phyloP scores from a whole-genome alignment of 2,113 vertebrate species.

The Microcebus ravelobensis region DNA sequence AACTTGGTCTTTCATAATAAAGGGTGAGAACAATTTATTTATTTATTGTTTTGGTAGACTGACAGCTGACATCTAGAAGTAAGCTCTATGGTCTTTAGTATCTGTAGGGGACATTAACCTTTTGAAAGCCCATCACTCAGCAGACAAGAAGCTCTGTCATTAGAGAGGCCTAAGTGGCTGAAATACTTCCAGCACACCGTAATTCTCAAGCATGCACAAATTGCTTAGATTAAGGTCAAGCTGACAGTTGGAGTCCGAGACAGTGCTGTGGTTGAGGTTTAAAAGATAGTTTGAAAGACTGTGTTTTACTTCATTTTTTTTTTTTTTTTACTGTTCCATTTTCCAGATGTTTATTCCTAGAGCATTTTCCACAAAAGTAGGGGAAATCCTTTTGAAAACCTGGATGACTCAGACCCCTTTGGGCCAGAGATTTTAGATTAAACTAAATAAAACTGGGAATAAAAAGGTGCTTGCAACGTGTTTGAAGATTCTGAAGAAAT shows the following conservation, averaged over 20 bases:
- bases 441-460: conserved; percentile 67
- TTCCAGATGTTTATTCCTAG: conserved; percentile 62
- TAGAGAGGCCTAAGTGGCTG: fast-evolving
- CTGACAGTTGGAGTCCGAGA: background rate
- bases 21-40: background rate
- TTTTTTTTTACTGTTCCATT: conserved; percentile 47
- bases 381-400: conserved; percentile 47
- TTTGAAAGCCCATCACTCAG: background rate
- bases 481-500: conserved; percentile 84
- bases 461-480: conserved; percentile 68
- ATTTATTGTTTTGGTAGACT: background rate
- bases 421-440: conserved; percentile 75
- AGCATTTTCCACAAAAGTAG: conserved; percentile 50
- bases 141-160: background rate
- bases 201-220: background rate
- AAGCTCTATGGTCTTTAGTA: background rate
- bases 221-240: background rate
- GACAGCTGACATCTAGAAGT: background rate
- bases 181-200: too few relatives aligned
- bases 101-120: background rate
- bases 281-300: background rate
- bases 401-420: conserved; percentile 53
- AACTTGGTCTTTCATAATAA: background rate
- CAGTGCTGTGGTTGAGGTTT: background rate
- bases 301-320: background rate